These are phyloP conservation scores for Drosophila orosa DNA, from an alignment of 1,140 invertebrate genomes.

Conservation along the genomic window DNA sequence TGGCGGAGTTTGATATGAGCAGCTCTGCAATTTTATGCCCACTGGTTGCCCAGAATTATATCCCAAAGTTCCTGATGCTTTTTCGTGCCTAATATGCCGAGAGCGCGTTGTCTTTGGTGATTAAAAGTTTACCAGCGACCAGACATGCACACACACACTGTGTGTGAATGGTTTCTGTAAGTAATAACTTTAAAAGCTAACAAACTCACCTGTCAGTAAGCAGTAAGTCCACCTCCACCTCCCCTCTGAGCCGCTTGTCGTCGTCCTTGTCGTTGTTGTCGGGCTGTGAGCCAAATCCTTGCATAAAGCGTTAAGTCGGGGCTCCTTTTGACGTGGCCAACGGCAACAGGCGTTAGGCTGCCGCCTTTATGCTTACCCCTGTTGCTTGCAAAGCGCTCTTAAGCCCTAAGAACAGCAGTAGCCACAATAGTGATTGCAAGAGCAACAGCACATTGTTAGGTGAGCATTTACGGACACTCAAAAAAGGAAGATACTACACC, in stretches of 20 bases:
- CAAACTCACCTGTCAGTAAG: constrained; percentile 52
- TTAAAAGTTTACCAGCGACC: constrained; percentile 57
- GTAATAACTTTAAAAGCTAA: constrained; percentile 78
- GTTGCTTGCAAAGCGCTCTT: constrained; percentile 50
- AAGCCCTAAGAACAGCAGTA: constrained; percentile 52
- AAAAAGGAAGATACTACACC: neutral
- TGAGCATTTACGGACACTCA: constrained; percentile 7
- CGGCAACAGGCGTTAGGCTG: constrained; percentile 53
- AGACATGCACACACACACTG: constrained; percentile 9
- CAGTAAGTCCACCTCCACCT: neutral
- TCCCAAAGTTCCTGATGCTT: constrained; percentile 35
- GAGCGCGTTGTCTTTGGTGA: constrained; percentile 54
- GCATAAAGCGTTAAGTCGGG: constrained; percentile 71
- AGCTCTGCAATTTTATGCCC: constrained; percentile 51
- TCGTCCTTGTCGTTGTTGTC: constrained; percentile 16
- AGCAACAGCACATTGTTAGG: constrained; percentile 36
- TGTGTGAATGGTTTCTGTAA: constrained; percentile 28
- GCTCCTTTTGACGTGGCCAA: constrained; percentile 49
- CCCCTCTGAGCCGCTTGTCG: constrained; percentile 52
- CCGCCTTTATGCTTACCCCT: constrained; percentile 3
- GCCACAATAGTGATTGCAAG: constrained; percentile 39
- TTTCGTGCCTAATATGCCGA: constrained; percentile 46
- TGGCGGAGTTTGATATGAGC: constrained; percentile 18
- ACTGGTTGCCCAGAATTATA: constrained; percentile 31
- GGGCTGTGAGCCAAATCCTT: constrained; percentile 62